Base-by-base conservation (phyloP, 2,888 invertebrate genomes). In the Mythimna loreyi region DNA sequence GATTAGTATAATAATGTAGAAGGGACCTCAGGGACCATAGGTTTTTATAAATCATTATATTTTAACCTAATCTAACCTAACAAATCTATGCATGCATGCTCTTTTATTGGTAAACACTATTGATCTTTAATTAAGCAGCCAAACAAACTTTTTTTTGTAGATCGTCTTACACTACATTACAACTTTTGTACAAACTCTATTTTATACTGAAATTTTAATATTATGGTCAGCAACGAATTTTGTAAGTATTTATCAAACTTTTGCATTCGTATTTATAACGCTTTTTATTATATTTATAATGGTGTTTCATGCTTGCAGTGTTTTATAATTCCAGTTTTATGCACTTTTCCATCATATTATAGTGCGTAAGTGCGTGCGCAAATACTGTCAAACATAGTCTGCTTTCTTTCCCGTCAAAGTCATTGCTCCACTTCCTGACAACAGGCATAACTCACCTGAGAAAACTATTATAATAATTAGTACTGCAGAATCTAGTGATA, bases 111-210 rank as follows among this genome's bases (percentile, higher is more conserved):
- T 47, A 9, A 45, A n/a, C 3, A 45, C n/a, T 45, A 2, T n/a
- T 21, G 1, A 21, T 4, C 21, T 53, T 53, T 30, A 30, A 5
- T 30, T 1, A n/a, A 30, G n/a, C 30, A 30, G 53, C n/a, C n/a
- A n/a, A 28, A n/a, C 3, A 4, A 33, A 33, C 2, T 33, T 76
- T 71, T 21, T 33, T 13, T 67, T 67, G 3, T 23, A 75, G 75
- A 61, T 78, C 19, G 21, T 78, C 3, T 52, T 60, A 13, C 60
- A 75, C n/a, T 78, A 30, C 25, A 28, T 78, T 9, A 73, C 79
- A 57, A 73, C 79, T 11, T 75, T 68, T 36, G 28, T 78, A 49
- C 75, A 78, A n/a, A 47, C 64, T 33, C 28, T 75, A 19, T 72
- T 65, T 43, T 61, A 75, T 40, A 49, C 49, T 13, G 56, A 57